Conservation (phyloP, 2,113 vertebrate genomes). For the Grammomys dolichurus region DNA sequence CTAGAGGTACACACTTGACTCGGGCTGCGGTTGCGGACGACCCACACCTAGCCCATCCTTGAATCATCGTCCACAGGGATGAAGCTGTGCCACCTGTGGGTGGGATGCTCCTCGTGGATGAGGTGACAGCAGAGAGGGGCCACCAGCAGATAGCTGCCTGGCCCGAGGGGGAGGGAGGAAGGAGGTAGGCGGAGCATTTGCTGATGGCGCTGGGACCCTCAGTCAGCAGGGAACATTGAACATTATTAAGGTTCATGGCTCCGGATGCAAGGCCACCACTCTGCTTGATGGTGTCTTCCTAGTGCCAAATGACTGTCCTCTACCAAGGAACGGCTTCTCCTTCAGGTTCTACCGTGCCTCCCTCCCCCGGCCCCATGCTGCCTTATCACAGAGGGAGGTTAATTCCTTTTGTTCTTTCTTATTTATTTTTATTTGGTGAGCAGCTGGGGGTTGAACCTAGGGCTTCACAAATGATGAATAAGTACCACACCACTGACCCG, state of each 20-base stretch:
- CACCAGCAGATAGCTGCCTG: accelerated
- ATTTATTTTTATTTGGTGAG: background rate
- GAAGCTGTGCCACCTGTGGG: background rate
- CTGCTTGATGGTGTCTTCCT: background rate
- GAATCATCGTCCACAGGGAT: accelerated
- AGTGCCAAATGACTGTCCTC: background rate
- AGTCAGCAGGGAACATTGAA: background rate
- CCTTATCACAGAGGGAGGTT: background rate
- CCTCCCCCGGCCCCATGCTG: too few species aligned
- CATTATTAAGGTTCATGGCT: background rate
- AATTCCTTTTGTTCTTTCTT: background rate
- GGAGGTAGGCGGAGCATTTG: background rate
- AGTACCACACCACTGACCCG: background rate
- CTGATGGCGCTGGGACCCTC: background rate
- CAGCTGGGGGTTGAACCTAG: background rate
- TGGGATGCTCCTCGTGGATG: accelerated
- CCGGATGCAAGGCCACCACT: background rate
- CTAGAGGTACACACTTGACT: background rate
- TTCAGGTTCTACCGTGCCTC: background rate
- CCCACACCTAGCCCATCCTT: accelerated
- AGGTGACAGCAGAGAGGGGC: accelerated
- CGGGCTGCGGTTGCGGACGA: background rate
- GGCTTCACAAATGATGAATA: background rate
- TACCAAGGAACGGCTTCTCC: background rate
- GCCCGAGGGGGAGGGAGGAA: background rate